phyloP scores from a whole-genome alignment of 1,140 invertebrate genomes.

The Parapsyche elsis region DNA sequence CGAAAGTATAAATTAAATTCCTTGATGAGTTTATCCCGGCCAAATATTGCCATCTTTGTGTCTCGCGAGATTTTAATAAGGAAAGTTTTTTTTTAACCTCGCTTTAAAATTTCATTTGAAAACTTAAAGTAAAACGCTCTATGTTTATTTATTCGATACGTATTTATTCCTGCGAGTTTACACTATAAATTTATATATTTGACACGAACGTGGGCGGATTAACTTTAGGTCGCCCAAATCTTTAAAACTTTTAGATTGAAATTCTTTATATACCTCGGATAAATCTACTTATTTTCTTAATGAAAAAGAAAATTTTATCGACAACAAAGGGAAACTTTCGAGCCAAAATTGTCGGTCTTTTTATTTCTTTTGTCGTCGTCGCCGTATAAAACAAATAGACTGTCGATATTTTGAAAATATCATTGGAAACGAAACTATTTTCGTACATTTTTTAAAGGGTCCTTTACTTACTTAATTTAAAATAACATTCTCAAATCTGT shows the following conservation, averaged over 20 bases:
- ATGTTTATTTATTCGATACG: background rate
- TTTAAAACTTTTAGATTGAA: conserved; percentile 34
- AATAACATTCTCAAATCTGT: too few relatives aligned
- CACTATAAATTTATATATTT: conserved; percentile 27
- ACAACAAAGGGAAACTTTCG: conserved; percentile 20
- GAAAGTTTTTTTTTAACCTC: too few relatives aligned
- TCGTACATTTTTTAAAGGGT: too few relatives aligned
- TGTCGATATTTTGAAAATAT: too few relatives aligned
- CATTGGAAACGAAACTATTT: too few relatives aligned
- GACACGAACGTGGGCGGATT: background rate
- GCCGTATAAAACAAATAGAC: too few relatives aligned
- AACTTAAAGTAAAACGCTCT: too few relatives aligned
- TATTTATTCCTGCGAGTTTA: conserved; percentile 10
- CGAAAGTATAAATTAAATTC: background rate
- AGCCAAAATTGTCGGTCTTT: background rate
- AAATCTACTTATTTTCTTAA: conserved; percentile 13
- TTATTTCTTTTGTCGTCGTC: background rate
- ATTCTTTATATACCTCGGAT: conserved; percentile 27
- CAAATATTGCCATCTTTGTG: too few relatives aligned
- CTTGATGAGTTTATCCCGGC: too few relatives aligned
- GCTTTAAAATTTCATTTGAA: too few relatives aligned
- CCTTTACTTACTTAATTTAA: too few relatives aligned
- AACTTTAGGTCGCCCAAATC: conserved; percentile 20
- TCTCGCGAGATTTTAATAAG: too few relatives aligned
- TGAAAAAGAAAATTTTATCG: conserved; percentile 27